Base-by-base conservation (phyloP, 2,797 vertebrate genomes). In the Pristis pectinata region DNA sequence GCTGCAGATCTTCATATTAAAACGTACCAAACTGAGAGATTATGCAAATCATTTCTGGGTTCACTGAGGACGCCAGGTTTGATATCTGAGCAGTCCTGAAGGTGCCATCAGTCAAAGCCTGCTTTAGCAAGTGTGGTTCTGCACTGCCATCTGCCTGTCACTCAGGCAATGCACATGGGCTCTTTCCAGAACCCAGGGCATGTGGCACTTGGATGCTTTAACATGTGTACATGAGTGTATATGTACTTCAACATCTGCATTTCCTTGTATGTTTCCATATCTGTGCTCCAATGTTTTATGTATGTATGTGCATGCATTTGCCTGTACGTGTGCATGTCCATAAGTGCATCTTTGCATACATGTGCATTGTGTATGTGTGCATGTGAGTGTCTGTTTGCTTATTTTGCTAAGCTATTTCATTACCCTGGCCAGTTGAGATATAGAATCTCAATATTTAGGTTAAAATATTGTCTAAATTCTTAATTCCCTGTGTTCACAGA, bases 141-240 rank as follows among this genome's bases (percentile, higher is more conserved):
- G 10, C 44, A 49, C 92, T 94, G 92, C 92, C 92, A 94, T 53
- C 92, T 94, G 44, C 34, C 30, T 49, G 70, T 3, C n/a, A 70
- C 7, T 27, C 15, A 56, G 70, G 49, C 15, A 30, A 76, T 5
- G 8, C 70, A 3, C 37, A 22, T 13, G 22, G 0, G n/a, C 19
- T 34, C 8, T 72, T 41, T n/a, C 9, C 17, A 91, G 19, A 19
- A 8, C 17, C 61, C 3, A 67, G 87, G 41, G 19, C 70, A 13
- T 24, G 61, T 64, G 61, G 61, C 61, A 9, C 11, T 13, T 22
- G 24, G 77, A 74, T n/a, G 30, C 61, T 9, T 15, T 61, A 61
- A 61, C 59, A 6, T n/a, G 74, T 1, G 34, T n/a, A 74, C 1
- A 9, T 9, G 9, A 34, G 30, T 76, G 74, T n/a, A 74, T 77